Base-by-base conservation (phyloP, 1,140 invertebrate genomes). In the Drosophila serrata region DNA sequence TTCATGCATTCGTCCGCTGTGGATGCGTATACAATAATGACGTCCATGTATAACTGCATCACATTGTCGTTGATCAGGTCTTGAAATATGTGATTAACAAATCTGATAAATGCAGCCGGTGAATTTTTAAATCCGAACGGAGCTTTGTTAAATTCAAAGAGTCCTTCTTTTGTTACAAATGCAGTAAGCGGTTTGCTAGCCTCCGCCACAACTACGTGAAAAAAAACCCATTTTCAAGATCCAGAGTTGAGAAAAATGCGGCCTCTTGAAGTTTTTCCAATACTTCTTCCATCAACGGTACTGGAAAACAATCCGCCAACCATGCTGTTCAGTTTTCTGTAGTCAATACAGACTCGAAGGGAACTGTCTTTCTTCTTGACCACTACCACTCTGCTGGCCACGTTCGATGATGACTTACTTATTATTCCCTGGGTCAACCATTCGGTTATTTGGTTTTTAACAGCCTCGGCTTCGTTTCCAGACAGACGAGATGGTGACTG, bases 211-310 rank as follows among this genome's bases (percentile, higher is more conserved):
- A 4, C 24, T 24, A 24, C 24, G 35, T 37, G 13, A 37, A 15
- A 37, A n/a, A n/a, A 12, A 35, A 6, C 4, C 33, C 33, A 6
- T 12, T 35, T 29, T 29, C 29, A 3, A 29, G 29, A 29, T 29
- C 7, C 29, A 29, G 29, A 29, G 29, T 29, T 29, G 29, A 29
- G 29, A 29, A 29, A 29, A 29, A 29, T 29, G 29, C 7, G 35
- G 15, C 8, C 8, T 58, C 8, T 29, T 31, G 43, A 15, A 86
- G 62, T 43, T 45, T 31, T 46, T 80, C n/a, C 63, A 82, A 22
- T n/a, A 60, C 46, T 13, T 80, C 64, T 51, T 80, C 76, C n/a
- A 80, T 82, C 15, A 77, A 24, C 11, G 79, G 80, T 33, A 78
- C 37, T 6, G 79, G 79, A 55, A 72, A 86, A 24, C 70, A 39